Percentiles rank a stretch among this genome's conserved stretches.
phyloP scores from a whole-genome alignment of 2,888 invertebrate genomes.

The Biston betularia region DNA sequence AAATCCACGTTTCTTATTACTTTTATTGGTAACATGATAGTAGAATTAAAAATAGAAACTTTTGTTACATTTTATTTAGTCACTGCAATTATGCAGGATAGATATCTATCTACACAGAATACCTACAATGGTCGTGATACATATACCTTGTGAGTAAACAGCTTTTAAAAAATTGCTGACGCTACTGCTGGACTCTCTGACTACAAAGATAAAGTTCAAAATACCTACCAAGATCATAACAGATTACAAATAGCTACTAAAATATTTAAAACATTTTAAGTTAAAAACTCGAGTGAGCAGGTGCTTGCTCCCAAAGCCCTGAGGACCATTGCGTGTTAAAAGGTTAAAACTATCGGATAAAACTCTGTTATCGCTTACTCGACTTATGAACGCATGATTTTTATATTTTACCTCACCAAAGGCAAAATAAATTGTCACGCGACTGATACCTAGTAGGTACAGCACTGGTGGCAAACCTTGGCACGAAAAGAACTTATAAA shows the following conservation, averaged over 20 bases:
- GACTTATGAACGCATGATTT: slow-evolving; percentile 48
- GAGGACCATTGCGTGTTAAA: slow-evolving; percentile 50
- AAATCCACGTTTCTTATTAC: slow-evolving; percentile 21
- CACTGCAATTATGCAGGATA: slow-evolving; percentile 17
- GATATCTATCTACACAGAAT: slow-evolving; percentile 12
- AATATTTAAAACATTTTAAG: slow-evolving; percentile 43
- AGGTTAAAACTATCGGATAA: slow-evolving; percentile 44
- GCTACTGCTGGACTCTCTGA: slow-evolving; percentile 3
- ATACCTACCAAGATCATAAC: slow-evolving; percentile 12
- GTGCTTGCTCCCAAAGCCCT: slow-evolving; percentile 37
- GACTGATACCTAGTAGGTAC: slow-evolving; percentile 34
- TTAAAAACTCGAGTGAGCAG: slow-evolving; percentile 42
- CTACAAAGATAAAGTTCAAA: slow-evolving; percentile 22
- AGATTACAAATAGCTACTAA: slow-evolving; percentile 34
- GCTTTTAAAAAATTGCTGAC: slow-evolving; percentile 6
- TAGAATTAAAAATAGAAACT: slow-evolving; percentile 13
- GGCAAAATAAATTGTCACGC: slow-evolving; percentile 54
- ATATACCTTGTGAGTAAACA: slow-evolving; percentile 14
- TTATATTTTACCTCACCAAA: slow-evolving; percentile 42
- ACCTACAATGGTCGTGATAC: slow-evolving; percentile 8
- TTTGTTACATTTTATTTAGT: slow-evolving; percentile 17
- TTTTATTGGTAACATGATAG: not conserved
- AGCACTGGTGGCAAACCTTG: slow-evolving; percentile 29
- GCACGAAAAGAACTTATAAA: slow-evolving; percentile 27
- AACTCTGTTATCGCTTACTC: slow-evolving; percentile 46